Base-by-base conservation (phyloP, 2,113 vertebrate species). In the Calyptommatus sinebrachiatus region DNA sequence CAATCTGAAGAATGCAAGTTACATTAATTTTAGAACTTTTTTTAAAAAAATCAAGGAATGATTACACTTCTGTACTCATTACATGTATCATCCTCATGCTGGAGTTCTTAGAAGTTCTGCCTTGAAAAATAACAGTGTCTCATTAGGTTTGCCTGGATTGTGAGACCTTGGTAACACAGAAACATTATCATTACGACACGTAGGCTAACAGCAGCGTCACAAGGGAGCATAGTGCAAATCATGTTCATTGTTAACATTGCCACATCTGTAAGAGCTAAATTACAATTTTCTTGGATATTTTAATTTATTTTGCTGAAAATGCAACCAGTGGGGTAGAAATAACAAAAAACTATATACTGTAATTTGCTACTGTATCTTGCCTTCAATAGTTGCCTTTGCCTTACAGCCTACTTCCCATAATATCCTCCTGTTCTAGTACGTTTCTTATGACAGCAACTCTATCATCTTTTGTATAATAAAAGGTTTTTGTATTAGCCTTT, bases 261-360 rank as follows among this genome's bases (percentile, higher is more conserved):
- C 88, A 77, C 84, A 84, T 16, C 83, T 69, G 73, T 29, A 85
- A 86, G 80, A 85, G 9, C 29, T 12, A 61, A 66, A 78, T 48
- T 63, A 83, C 80, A 76, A 80, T 22, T 76, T 18, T 82, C 80
- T 90, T 90, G 35, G 5, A 41, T 41, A 41, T 41, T 41, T 41
- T 41, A 41, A 41, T 41, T 41, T 41, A 41, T 41, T 41, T 41
- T 41, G 35, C 35, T 41, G 35, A 41, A 41, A 41, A 41, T 41
- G 35, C 35, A 41, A 41, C 35, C 35, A 41, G 5, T 41, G 35
- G 35, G 35, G 35, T 41, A 41, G 3, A 41, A 41, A 41, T 41
- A 41, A 41, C 35, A 41, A 41, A 41, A n/a, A n/a, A n/a, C n/a
- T n/a, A n/a, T n/a, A n/a, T n/a, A n/a, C n/a, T n/a, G n/a, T n/a